phyloP scores from a whole-genome alignment of 2,888 invertebrate genomes.

The Halocaridina rubra region DNA sequence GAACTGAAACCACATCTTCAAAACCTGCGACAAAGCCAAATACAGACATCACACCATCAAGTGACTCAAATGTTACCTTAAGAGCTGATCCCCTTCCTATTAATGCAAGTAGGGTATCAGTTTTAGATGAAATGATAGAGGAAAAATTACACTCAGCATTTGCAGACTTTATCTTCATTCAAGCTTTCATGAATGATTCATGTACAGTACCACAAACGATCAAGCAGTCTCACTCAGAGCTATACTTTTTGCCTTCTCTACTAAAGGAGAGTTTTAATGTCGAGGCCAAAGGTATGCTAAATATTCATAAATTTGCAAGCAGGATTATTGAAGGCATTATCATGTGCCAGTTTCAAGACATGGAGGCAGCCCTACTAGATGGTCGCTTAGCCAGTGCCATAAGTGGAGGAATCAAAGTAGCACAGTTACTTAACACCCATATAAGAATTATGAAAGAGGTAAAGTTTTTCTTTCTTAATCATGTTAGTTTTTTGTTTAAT shows the following conservation, averaged over 20 bases:
- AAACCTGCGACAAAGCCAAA: too few relatives aligned
- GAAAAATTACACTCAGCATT: not conserved
- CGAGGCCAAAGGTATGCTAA: not conserved
- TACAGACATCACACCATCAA: too few relatives aligned
- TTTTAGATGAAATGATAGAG: not conserved
- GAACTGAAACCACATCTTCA: too few relatives aligned
- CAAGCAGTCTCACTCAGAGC: not conserved
- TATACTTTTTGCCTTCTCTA: not conserved
- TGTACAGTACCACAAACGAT: not conserved
- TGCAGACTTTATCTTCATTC: not conserved
- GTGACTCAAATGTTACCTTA: not conserved
- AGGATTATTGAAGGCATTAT: not conserved
- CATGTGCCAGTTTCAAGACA: not conserved
- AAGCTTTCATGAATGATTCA: not conserved
- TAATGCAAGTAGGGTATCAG: not conserved
- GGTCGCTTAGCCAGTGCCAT: not conserved
- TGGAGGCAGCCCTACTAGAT: not conserved
- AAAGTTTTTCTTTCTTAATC: not conserved
- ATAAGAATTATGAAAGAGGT: not conserved
- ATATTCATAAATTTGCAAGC: not conserved
- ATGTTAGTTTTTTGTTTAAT: not conserved
- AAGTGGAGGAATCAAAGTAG: not conserved
- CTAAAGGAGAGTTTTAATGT: not conserved
- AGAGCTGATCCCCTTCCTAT: not conserved
- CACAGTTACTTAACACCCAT: not conserved